Base-by-base conservation (phyloP, 2,113 vertebrate species). In the Sylvicapra grimmia region DNA sequence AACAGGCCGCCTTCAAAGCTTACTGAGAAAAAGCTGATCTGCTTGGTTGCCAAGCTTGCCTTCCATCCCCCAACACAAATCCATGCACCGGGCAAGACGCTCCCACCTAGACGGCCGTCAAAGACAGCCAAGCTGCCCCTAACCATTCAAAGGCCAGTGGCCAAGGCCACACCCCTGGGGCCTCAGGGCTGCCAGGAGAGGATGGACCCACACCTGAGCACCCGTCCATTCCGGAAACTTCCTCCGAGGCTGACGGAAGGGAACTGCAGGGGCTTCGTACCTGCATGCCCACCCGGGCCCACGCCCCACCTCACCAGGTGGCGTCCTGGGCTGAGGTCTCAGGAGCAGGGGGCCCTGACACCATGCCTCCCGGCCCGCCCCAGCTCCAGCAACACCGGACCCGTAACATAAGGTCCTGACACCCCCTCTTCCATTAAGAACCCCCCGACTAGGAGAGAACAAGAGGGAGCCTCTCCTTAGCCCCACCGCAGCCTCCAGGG, bases 391-490 rank as follows among this genome's bases (percentile, higher is more conserved):
- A 29, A 84, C 21, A 29, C 12, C 1, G 10, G 40, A 61, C 68
- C 65, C 31, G 2, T 85, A 91, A 79, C 95, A 65, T 97, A 88
- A 86, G 63, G 53, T 68, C 63, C 94, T 94, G 82, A 75, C 49
- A 90, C 68, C 51, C 0, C 53, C 25, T 92, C 93, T 53, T 84
- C n/a, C 9, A 11, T 47, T 21, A 96, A 95, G 94, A 95, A 95
- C 86, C 58, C 86, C 89, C 89, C 79, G 53, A 89, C 59, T 15
- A 82, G 75, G n/a, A 80, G 2, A 77, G 63, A 95, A 65, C 85
- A 97, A 93, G 96, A 11, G 89, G 85, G 54, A 96, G 86, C 86
- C 59, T 94, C 94, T 94, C 87, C 87, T 58, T 5, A 8, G 90
- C 72, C 19, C 63, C 68, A 40, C n/a, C n/a, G 0, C n/a, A 40